Conservation (phyloP, 2,113 vertebrate genomes). For the Azemiops feae region DNA sequence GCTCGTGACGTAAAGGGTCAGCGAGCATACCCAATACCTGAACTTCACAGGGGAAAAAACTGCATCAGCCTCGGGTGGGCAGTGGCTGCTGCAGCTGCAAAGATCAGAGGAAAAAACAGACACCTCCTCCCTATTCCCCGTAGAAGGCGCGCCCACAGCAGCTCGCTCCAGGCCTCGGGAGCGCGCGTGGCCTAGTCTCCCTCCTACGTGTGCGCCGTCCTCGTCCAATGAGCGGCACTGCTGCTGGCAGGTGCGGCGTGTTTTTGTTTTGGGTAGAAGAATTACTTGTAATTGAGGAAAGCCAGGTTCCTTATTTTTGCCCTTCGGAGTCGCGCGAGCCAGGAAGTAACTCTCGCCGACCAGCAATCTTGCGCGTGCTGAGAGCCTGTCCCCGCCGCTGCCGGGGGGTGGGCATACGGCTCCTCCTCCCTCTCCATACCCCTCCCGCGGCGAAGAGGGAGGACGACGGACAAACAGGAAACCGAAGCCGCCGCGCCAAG, state of each 20-base stretch:
- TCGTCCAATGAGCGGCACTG: conserved; percentile 67
- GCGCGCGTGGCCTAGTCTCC: conserved; percentile 25
- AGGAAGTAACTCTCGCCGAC: conserved; percentile 9
- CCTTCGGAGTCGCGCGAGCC: background rate
- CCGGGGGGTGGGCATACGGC: conserved; percentile 1
- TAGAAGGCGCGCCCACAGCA: background rate
- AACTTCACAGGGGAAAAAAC: background rate
- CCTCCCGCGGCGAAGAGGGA: background rate
- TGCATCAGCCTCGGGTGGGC: background rate
- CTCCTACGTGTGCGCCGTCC: conserved; percentile 57
- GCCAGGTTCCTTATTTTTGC: background rate
- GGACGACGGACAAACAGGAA: conserved; percentile 30
- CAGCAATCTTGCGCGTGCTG: background rate
- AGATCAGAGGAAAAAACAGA: background rate
- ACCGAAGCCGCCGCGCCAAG: conserved; percentile 19
- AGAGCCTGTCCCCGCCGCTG: too few species aligned
- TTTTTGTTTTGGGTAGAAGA: conserved; percentile 75
- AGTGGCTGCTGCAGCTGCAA: background rate
- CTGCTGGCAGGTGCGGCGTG: conserved; percentile 75
- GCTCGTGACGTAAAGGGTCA: background rate
- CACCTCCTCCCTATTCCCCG: background rate
- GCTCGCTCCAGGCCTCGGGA: too few species aligned
- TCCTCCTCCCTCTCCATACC: too few species aligned
- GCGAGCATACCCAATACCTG: background rate
- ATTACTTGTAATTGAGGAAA: conserved; percentile 14